Percentiles rank a stretch among this genome's conserved stretches.
Evolutionary conservation across 2,113 vertebrate species (phyloP).

Genomic region (Poecile atricapillus): DNA sequence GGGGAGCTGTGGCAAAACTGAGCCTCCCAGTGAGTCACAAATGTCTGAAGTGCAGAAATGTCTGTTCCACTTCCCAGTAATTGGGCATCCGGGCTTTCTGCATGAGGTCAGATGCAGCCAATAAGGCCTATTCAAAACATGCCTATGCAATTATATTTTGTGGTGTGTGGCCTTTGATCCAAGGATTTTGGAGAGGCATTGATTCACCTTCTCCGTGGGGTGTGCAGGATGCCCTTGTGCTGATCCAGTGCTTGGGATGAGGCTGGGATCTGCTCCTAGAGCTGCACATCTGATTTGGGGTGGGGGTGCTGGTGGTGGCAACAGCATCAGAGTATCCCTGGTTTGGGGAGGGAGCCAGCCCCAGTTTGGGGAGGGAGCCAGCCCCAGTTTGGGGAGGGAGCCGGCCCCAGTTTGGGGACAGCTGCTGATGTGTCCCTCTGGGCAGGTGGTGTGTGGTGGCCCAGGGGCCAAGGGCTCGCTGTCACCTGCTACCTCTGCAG

Average conservation of each 20-base stretch:
- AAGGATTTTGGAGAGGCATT: background rate
- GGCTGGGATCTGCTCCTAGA: background rate
- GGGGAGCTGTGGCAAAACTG: constrained; percentile 1
- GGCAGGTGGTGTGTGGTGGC: fast-evolving
- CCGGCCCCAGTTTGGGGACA: fast-evolving
- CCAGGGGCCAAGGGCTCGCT: fast-evolving
- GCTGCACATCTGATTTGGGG: background rate
- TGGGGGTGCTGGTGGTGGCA: background rate
- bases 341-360: too few species aligned
- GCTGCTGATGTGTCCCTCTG: background rate
- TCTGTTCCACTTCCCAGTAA: constrained; percentile 38
- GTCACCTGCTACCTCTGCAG: background rate
- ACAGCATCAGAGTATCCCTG: background rate
- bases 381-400: background rate
- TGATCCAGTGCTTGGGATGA: background rate
- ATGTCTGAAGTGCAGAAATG: constrained; percentile 39
- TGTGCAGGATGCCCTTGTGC: background rate
- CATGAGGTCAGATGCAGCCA: constrained; percentile 53
- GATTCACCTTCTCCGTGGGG: background rate
- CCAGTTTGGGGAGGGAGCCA: background rate
- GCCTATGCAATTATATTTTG: background rate
- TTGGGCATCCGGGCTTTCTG: constrained; percentile 42
- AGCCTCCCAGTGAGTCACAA: constrained; percentile 46
- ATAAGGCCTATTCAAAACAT: constrained; percentile 16
- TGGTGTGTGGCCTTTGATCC: background rate